Base-by-base conservation (phyloP, 2,113 vertebrate genomes). In the Seriola quinqueradiata region DNA sequence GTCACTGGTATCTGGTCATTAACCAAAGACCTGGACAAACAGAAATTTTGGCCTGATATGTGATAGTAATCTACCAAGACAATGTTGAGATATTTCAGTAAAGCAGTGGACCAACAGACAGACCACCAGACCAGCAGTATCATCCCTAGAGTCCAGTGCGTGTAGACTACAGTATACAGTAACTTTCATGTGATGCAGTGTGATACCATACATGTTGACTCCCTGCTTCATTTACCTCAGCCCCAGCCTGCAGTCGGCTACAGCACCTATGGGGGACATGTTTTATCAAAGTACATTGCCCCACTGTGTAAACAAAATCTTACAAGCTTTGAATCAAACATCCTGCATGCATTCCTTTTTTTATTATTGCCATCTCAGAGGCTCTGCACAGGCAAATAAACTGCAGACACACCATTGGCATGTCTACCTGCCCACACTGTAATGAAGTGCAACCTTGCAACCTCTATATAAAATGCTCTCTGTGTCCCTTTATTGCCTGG, bases 371-470 rank as follows among this genome's bases (percentile, higher is more conserved):
- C 54, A 79, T 88, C 72, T 80, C 46, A 38, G 65, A 68, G 71
- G 44, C 65, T 80, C 50, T 81, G 67, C 71, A 73, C 72, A 69
- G 65, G 55, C 83, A 92, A 90, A 93, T 91, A 90, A 87, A 92
- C 68, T 67, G 58, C 77, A 92, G 78, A 86, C 82, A 87, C 81
- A 90, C 79, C 42, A 79, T 42, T 70, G 73, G 60, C 78, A 86
- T 79, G 79, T 81, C 86, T 88, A 86, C 87, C 87, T 90, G 77
- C 87, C 85, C 71, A 64, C 82, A 73, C 86, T 86, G 89, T 93
- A 92, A 93, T 91, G 88, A 91, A 92, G 92, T 91, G 84, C 75
- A 92, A 90, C 90, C 79, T 86, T 88, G 64, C 83, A 81, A 87
- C 88, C 90, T 90, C 85, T 81, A 76, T 79, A 91, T 91, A 88